Evolutionary conservation across 2,797 vertebrate species (phyloP).

Genomic region (Telmatherina bonti): DNA sequence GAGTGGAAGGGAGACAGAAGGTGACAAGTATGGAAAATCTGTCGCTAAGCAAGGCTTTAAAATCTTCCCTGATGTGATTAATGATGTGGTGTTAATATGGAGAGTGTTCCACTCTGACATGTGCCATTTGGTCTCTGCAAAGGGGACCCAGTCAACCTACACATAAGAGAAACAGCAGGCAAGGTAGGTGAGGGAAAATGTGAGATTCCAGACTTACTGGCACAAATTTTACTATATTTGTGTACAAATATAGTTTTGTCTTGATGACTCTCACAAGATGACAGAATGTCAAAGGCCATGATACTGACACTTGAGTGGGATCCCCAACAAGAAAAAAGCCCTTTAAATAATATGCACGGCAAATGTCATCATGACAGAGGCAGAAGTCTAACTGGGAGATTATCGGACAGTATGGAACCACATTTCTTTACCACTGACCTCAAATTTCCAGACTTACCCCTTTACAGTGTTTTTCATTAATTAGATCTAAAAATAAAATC

Average conservation of each 20-base stretch:
- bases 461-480: background rate
- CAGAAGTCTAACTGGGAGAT: background rate
- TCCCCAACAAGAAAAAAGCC: slow-evolving; percentile 1
- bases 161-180: slow-evolving; percentile 15
- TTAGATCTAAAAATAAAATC: slow-evolving; percentile 3
- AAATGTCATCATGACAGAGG: background rate
- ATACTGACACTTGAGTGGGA: background rate
- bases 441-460: background rate
- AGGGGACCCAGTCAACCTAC: slow-evolving; percentile 41
- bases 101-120: slow-evolving; percentile 50
- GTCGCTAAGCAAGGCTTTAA: slow-evolving; percentile 34
- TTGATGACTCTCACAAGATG: slow-evolving; percentile 1
- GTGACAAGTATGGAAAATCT: slow-evolving; percentile 51
- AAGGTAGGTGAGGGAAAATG: slow-evolving; percentile 42
- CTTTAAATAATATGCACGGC: slow-evolving; percentile 5
- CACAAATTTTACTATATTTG: slow-evolving; percentile 38
- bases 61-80: slow-evolving; percentile 51
- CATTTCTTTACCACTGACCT: background rate
- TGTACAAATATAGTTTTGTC: too few relatives aligned
- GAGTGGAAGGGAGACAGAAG: slow-evolving; percentile 38
- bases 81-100: slow-evolving; percentile 58
- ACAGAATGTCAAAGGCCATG: slow-evolving; percentile 7
- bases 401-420: slow-evolving; percentile 8
- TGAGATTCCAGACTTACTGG: slow-evolving; percentile 35
- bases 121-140: slow-evolving; percentile 40